Evolutionary conservation across 2,113 vertebrate species (phyloP).

Genomic region (Isurus oxyrinchus): DNA sequence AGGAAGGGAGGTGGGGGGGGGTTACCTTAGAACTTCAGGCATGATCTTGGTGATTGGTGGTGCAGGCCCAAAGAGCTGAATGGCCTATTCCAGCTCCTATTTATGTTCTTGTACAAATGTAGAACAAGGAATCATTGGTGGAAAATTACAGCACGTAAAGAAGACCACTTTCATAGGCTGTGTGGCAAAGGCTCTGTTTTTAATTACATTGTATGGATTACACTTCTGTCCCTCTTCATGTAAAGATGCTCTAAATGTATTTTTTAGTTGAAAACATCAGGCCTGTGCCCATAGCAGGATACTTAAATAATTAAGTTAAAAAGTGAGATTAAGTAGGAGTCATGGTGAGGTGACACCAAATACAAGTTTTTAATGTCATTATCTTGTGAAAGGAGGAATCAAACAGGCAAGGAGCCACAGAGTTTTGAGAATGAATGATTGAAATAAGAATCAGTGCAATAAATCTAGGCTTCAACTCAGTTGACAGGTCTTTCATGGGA

Average conservation of each 20-base stretch:
- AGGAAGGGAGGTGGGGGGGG: too few species aligned
- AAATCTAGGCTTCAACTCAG: background rate
- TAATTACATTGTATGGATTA: too few species aligned
- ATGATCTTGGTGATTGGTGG: too few species aligned
- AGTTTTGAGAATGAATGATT: background rate
- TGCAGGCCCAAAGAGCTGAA: too few species aligned
- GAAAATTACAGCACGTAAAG: too few species aligned
- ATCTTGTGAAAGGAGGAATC: background rate
- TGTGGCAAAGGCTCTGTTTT: too few species aligned
- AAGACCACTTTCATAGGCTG: too few species aligned
- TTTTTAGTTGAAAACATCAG: background rate
- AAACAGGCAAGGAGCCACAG: background rate
- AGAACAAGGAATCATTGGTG: too few species aligned
- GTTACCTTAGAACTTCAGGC: too few species aligned
- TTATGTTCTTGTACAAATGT: too few species aligned
- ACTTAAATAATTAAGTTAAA: background rate
- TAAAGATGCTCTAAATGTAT: background rate
- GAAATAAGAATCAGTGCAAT: background rate
- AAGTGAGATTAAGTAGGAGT: background rate
- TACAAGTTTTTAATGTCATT: background rate
- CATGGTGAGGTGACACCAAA: background rate
- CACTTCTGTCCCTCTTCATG: background rate
- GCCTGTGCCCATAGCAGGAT: background rate
- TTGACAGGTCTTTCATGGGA: background rate
- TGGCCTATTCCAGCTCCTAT: too few species aligned